Percentiles rank a stretch among this genome's conserved stretches.
These are phyloP conservation scores for Caenorhabditis remanei DNA, from an alignment of 1,140 invertebrate species.

Conservation along the genomic window DNA sequence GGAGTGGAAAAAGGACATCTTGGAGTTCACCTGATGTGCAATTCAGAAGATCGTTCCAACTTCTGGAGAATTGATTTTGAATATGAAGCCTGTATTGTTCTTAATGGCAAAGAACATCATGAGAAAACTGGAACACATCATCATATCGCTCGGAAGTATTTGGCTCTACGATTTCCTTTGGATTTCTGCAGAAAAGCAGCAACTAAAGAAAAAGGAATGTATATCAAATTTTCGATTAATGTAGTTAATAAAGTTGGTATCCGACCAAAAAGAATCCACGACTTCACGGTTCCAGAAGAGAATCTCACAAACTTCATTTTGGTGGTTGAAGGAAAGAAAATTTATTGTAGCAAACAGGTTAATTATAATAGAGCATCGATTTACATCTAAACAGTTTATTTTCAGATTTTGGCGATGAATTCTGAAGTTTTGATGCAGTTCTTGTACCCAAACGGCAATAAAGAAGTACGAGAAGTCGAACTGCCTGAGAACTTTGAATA, in stretches of 20 bases:
- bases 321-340: conserved; percentile 3
- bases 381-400: background rate
- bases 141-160: background rate
- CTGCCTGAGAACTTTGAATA: background rate
- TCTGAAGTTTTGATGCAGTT: conserved; percentile 11
- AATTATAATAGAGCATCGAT: background rate
- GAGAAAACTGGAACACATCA: background rate
- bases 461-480: background rate
- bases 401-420: conserved; percentile 25
- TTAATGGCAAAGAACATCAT: background rate
- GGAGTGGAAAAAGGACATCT: background rate
- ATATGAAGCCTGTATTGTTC: background rate
- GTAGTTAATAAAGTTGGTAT: background rate
- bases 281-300: background rate
- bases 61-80: background rate
- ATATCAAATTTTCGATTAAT: background rate
- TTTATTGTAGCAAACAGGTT: conserved; percentile 10
- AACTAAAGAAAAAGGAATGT: background rate
- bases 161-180: background rate
- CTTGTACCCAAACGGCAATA: background rate
- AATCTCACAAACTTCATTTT: background rate
- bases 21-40: conserved; percentile 7
- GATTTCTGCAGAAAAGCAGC: background rate
- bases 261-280: background rate
- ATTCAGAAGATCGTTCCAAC: conserved; percentile 22